phyloP scores from a whole-genome alignment of 2,888 invertebrate genomes.

The Tenthredo scrophulariae region DNA sequence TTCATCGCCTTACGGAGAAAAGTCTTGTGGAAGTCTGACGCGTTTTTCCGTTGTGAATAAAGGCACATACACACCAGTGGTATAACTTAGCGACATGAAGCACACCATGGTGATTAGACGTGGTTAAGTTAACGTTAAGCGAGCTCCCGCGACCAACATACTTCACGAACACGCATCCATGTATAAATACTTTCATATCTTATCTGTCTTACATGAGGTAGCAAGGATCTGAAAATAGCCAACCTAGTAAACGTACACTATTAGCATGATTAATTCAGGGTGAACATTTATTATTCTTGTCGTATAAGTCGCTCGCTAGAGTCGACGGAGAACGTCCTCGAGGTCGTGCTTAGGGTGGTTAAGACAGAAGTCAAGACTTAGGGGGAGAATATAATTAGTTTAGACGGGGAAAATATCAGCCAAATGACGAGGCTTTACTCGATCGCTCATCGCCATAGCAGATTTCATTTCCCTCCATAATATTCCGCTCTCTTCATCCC shows the following conservation, averaged over 20 bases:
- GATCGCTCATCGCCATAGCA: neutral
- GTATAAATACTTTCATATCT: neutral
- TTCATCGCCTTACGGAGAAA: neutral
- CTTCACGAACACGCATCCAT: neutral
- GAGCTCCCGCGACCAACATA: slow-evolving; percentile 16
- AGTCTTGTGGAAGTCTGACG: neutral
- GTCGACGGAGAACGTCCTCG: slow-evolving; percentile 22
- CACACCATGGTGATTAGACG: slow-evolving; percentile 21
- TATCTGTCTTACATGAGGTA: neutral
- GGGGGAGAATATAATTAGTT: slow-evolving; percentile 38
- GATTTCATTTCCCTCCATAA: neutral
- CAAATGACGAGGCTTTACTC: slow-evolving; percentile 23
- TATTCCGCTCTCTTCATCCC: neutral
- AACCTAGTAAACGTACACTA: neutral
- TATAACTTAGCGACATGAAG: neutral
- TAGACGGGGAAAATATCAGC: neutral
- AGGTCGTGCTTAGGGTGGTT: neutral
- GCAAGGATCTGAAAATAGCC: slow-evolving; percentile 13
- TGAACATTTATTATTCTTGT: slow-evolving; percentile 47
- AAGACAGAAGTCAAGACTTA: neutral
- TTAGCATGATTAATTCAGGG: slow-evolving; percentile 47
- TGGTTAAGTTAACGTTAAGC: slow-evolving; percentile 5
- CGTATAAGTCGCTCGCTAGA: neutral
- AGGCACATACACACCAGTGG: neutral
- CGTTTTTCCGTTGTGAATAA: neutral